Conservation (phyloP, 2,888 invertebrate species). For the Hipparchia sbordonii region DNA sequence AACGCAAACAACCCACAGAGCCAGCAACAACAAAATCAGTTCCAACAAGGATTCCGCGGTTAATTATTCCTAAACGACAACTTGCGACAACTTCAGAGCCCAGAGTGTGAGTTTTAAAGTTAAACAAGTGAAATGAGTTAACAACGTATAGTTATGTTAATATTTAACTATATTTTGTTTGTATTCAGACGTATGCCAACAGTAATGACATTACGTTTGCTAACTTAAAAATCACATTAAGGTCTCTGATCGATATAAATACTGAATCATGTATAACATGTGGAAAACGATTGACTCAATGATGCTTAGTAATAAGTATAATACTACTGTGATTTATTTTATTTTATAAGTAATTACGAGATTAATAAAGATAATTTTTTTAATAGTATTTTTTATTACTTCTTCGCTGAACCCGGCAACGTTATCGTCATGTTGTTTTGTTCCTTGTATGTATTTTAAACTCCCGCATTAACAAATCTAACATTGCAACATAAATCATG, state of each 20-base stretch:
- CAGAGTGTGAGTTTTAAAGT: not conserved
- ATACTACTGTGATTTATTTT: conserved; percentile 76
- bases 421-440: not conserved
- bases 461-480: too few relatives aligned
- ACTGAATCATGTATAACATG: conserved; percentile 34
- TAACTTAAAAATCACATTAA: not conserved
- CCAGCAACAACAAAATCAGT: conserved; percentile 60
- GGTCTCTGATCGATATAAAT: not conserved
- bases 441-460: too few relatives aligned
- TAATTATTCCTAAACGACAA: conserved; percentile 52
- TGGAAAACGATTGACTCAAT: conserved; percentile 42
- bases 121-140: too few relatives aligned
- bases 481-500: too few relatives aligned
- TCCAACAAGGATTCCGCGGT: conserved; percentile 65
- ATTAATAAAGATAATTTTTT: conserved; percentile 35
- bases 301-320: conserved; percentile 45
- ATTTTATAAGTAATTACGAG: conserved; percentile 53
- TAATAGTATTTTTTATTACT: conserved; percentile 21
- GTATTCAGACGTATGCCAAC: not conserved
- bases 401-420: not conserved
- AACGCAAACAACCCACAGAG: conserved; percentile 58
- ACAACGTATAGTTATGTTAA: too few relatives aligned
- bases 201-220: not conserved
- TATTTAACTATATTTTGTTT: too few relatives aligned
- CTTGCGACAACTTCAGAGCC: conserved; percentile 15